Evolutionary conservation across 2,113 vertebrate genomes (phyloP), one percentile per base, ranked within the genome.

Genomic region (Lampris incognitus): DNA sequence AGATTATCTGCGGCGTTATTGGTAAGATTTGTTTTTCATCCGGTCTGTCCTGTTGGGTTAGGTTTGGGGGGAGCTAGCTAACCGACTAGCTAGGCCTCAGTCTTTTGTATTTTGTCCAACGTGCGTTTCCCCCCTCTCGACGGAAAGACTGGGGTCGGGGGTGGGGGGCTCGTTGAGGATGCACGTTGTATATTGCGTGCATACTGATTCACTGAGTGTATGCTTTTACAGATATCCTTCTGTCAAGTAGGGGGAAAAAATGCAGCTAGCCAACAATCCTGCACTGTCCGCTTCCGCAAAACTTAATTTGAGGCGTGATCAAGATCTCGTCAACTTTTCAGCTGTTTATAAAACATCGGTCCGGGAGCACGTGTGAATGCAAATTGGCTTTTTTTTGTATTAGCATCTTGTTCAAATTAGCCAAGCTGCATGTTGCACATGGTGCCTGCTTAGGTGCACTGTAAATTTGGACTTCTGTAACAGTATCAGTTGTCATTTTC

Each of bases 81-180:
- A 56, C 46, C 36, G 56, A 78, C 3, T 88, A 87, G 88, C 86
- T 91, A 93, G 93, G 93, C 93, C 93, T 83, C 89, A 44, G 71
- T 90, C 86, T 72, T 92, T 85, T 85, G 88, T 83, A 70, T 91
- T 73, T 78, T 63, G 66, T 84, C 76, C 51, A 88, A 90, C 90
- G 57, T 86, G 90, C 57, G 39, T 50, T 42, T 9, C 66, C 41
- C 24, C 40, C 13, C 79, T 88, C 54, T 74, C 77, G 84, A 87
- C 67, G 81, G 84, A 85, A 79, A 78, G 56, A 42, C 13, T 41
- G 70, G 76, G 3, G 71, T 62, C 58, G 11, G 37, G 76, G 3
- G 71, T 62, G 56, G 11, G 37, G 50, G n/a, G 57, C 65, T 80
- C 79, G 66, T 84, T 74, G 87, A 81, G n/a, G 76, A 13, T 65